These are phyloP conservation scores for Tetheella fluctuosa DNA, from an alignment of 2,888 invertebrate genomes.

Conservation along the genomic window DNA sequence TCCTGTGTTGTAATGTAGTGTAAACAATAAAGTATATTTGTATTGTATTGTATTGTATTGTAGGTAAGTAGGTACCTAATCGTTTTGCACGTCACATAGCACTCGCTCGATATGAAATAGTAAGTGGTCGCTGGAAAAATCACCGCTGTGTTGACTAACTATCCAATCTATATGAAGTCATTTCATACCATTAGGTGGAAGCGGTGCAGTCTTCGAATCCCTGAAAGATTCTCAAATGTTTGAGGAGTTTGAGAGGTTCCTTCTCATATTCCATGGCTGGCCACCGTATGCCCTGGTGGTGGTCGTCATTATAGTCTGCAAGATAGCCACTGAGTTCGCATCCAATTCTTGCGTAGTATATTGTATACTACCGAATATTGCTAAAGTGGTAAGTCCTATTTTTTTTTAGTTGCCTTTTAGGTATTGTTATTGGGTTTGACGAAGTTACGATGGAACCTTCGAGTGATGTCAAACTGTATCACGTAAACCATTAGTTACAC, in stretches of 20 bases:
- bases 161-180: no score
- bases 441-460: no score
- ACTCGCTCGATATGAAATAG: no score
- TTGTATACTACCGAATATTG: slow-evolving; percentile 53
- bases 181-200: slow-evolving; percentile 44
- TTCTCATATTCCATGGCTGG: slow-evolving; percentile 48
- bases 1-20: no score
- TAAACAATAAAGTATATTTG: no score
- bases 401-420: neutral
- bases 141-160: no score
- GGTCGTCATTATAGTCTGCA: slow-evolving; percentile 56
- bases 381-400: slow-evolving; percentile 51
- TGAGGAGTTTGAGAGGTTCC: slow-evolving; percentile 53
- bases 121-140: no score
- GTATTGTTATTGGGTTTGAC: neutral
- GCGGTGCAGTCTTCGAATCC: slow-evolving; percentile 55
- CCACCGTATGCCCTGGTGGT: slow-evolving; percentile 49
- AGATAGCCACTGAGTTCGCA: slow-evolving; percentile 61
- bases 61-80: no score
- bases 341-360: slow-evolving; percentile 52
- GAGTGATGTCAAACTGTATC: no score
- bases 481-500: no score
- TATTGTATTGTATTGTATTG: no score
- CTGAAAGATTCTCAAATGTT: slow-evolving; percentile 60
- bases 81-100: no score